Conservation (phyloP, 1,140 invertebrate genomes). For the Idris sp. region DNA sequence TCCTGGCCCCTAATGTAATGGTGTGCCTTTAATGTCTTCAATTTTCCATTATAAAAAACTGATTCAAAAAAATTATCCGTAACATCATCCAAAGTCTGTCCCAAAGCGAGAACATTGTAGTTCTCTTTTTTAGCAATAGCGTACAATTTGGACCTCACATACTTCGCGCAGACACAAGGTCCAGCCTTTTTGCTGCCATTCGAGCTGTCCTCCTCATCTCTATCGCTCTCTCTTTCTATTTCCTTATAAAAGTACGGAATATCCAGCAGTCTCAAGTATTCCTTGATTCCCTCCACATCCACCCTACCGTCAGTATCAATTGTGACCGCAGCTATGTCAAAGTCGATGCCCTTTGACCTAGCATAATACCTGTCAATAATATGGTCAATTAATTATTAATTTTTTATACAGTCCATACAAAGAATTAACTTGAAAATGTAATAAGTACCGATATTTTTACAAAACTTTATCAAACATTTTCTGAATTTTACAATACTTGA, state of each 20-base stretch:
- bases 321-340: conserved; percentile 87
- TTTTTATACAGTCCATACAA: too few relatives aligned
- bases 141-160: conserved; percentile 87
- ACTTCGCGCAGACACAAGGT: conserved; percentile 82
- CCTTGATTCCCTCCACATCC: conserved; percentile 83
- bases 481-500: too few relatives aligned
- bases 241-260: conserved; percentile 87
- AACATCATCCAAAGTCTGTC: conserved; percentile 92
- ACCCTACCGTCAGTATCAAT: conserved; percentile 83
- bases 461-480: too few relatives aligned
- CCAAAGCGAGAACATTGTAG: conserved; percentile 91
- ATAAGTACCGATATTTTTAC: too few relatives aligned
- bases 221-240: conserved; percentile 71
- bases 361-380: conserved; percentile 89
- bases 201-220: conserved; percentile 30
- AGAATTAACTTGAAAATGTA: too few relatives aligned
- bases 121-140: conserved; percentile 84
- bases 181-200: conserved; percentile 16
- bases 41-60: conserved; percentile 87
- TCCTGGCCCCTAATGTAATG: conserved; percentile 87
- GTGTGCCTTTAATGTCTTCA: conserved; percentile 90
- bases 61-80: conserved; percentile 91
- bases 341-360: conserved; percentile 85
- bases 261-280: conserved; percentile 83
- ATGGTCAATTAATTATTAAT: too few relatives aligned